Base-by-base conservation (phyloP, 2,113 vertebrate genomes). In the Symphodus melops region DNA sequence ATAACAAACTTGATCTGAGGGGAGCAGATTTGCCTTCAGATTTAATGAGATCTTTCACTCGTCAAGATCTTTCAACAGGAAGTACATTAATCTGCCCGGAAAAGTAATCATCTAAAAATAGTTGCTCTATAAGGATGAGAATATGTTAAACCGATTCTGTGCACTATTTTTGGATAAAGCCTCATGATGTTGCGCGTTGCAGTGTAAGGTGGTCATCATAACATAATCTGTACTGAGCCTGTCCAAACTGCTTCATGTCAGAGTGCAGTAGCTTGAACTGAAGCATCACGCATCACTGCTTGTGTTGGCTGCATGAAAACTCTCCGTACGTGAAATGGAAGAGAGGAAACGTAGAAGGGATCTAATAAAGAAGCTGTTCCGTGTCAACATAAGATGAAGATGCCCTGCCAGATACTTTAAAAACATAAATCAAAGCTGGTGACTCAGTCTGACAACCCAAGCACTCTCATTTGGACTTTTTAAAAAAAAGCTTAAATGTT, bases 41-140 rank as follows among this genome's bases (percentile, higher is more conserved):
- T 78, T 84, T 84, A 64, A 86, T 68, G 23, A 77, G 60, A 87
- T 67, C 57, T 67, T 72, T 73, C 70, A 68, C 61, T 51, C 61
- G 49, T 41, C 51, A 8, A 53, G 23, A 66, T 44, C 63, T 59
- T 72, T 79, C 57, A 75, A 58, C 53, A 49, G 5, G 54, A 79
- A 79, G 53, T 79, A 71, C 65, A 87, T 87, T 89, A 83, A 88
- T 89, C 79, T 82, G 51, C 65, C 44, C 9, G 23, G 67, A 66
- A 75, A 76, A 60, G 36, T 36, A 68, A 57, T 68, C 14, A 56
- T 69, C 85, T 86, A 85, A 90, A 90, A 84, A 85, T 87, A 88
- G 79, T 16, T n/a, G 17, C 66, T 10, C n/a, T 33, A 36, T 33
- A 36, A 66, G 1, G 39, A 67, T 56, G 68, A 73, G 41, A 57